phyloP scores from a whole-genome alignment of 2,888 invertebrate genomes.

The Drosophila meridionalis region DNA sequence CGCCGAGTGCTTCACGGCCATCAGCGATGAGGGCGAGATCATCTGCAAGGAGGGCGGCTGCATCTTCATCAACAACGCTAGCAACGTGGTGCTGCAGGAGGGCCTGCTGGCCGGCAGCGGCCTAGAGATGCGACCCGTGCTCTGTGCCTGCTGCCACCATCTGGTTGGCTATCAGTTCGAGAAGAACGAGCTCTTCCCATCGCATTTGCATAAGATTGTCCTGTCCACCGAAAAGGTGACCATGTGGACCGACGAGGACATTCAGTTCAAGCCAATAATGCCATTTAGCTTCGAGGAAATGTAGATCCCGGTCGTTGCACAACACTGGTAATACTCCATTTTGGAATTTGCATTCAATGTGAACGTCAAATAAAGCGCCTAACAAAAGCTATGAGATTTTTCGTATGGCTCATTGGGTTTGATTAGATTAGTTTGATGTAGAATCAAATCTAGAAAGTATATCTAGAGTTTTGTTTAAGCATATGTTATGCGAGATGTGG shows the following conservation, averaged over 20 bases:
- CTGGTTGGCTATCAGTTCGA: conserved; percentile 23
- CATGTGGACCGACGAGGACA: conserved; percentile 11
- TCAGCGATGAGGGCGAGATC: conserved; percentile 29
- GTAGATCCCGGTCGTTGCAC: not conserved
- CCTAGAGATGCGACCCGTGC: conserved; percentile 6
- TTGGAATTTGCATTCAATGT: not conserved
- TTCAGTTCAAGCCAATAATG: conserved; percentile 5
- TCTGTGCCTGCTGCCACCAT: conserved; percentile 11
- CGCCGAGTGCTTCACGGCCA: conserved; percentile 1
- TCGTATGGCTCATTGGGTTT: no score
- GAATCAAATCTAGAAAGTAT: no score
- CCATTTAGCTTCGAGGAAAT: conserved; percentile 5
- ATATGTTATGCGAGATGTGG: no score
- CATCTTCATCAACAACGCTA: conserved; percentile 18
- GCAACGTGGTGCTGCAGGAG: conserved; percentile 10
- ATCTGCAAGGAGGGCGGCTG: conserved; percentile 9
- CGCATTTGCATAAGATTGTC: conserved; percentile 7
- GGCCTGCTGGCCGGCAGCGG: not conserved
- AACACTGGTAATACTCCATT: not conserved
- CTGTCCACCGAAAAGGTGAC: conserved; percentile 7
- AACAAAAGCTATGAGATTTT: not conserved
- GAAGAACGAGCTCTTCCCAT: conserved; percentile 11
- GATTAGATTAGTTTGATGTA: no score
- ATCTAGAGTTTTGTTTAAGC: no score
- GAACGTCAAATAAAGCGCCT: conserved; percentile 3